Base-by-base conservation (phyloP, 1,140 invertebrate species). In the Heliconius nattereri region DNA sequence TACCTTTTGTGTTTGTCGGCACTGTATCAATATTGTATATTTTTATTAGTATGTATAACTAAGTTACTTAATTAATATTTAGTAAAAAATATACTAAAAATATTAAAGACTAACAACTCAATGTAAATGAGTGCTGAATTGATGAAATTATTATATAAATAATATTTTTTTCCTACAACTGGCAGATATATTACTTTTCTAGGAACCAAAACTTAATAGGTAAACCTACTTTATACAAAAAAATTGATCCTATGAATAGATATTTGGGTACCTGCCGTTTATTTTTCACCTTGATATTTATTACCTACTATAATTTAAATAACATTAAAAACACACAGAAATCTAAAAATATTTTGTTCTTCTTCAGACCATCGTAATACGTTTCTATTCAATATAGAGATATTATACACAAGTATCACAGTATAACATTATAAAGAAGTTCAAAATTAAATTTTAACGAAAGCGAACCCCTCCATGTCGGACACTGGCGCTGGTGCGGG, bases 381-480 rank as follows among this genome's bases (percentile, higher is more conserved):
- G 3, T 26, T 60, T 60, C 11, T 60, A 13, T 60, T 60, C 8
- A 23, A 60, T 2, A 60, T 60, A 60, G n/a, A 60, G 23, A 66
- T 23, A 23, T 66, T 66, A 13, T 26, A 66, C 23, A 26, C 26
- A 45, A 45, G 9, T 16, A 45, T 0, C 40, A 45, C 40, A 66
- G 2, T 26, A 66, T 6, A 57, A 66, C 11, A 7, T 3, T 66
- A 26, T 23, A 66, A 66, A 66, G 26, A 66, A 13, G 13, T 29
- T 16, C 8, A 26, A 35, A 66, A 66, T 11, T 66, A 23, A 11
- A 66, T 66, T 29, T 66, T 1, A 66, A 72, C 35, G 79, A 89
- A 81, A 88, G 88, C 83, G 83, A 82, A 79, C 79, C 76, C 76
- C 81, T 84, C 87, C 79, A 84, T 78, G 79, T 82, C 83, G 79